Percentiles rank a stretch among this genome's conserved stretches.
Conservation (phyloP, 2,797 vertebrate species). For the Margarornis squamiger region DNA sequence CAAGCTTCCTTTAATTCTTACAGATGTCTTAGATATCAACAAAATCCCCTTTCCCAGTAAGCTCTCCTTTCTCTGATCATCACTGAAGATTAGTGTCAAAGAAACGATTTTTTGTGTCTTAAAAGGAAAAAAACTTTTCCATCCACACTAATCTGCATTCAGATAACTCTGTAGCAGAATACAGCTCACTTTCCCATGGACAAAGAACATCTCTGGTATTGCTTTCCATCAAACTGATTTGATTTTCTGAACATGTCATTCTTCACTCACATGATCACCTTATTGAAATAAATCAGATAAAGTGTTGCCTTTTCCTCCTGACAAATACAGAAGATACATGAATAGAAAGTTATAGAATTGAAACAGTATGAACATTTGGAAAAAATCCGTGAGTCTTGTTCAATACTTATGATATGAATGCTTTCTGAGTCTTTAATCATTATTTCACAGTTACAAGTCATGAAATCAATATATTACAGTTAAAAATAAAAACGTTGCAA, state of each 20-base stretch:
- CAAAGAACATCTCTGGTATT: not conserved
- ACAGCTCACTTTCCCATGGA: not conserved
- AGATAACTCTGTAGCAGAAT: not conserved
- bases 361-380: not conserved
- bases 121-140: not conserved
- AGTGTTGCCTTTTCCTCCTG: not conserved
- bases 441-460: not conserved
- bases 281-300: not conserved
- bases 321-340: not conserved
- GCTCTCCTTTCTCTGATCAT: not conserved
- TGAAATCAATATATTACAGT: not conserved
- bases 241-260: not conserved
- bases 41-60: not conserved
- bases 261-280: not conserved
- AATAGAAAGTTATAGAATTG: not conserved
- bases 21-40: not conserved
- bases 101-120: not conserved
- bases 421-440: not conserved
- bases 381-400: not conserved
- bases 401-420: not conserved
- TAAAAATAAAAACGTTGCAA: not conserved
- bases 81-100: not conserved
- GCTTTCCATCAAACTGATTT: not conserved
- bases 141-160: not conserved
- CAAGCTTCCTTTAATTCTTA: not conserved